phyloP scores from a whole-genome alignment of 2,797 vertebrate genomes.

The Choloepus didactylus region DNA sequence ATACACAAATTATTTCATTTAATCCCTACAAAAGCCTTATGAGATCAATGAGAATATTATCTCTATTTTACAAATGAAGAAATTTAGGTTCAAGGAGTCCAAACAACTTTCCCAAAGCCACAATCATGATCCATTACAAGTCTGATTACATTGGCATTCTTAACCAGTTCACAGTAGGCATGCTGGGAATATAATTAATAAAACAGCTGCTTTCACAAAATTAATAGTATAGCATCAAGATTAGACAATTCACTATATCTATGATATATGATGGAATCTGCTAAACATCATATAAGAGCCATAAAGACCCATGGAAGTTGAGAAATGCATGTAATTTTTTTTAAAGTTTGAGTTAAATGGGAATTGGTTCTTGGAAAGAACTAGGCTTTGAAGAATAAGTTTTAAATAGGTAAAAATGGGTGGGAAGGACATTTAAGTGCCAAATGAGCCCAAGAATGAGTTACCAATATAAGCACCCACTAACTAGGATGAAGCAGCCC shows the following conservation, averaged over 20 bases:
- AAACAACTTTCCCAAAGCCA: not conserved
- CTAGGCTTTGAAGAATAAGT: not conserved
- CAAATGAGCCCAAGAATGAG: not conserved
- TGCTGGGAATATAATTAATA: not conserved
- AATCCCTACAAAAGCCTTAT: constrained; percentile 27
- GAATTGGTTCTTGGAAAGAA: constrained; percentile 3
- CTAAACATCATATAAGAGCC: not conserved
- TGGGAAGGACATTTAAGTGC: not conserved
- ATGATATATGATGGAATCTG: not conserved
- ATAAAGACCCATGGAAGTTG: not conserved
- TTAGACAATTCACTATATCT: constrained; percentile 1
- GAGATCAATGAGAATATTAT: constrained; percentile 11
- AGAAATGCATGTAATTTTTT: not conserved
- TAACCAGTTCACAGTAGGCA: not conserved
- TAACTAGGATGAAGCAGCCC: not conserved
- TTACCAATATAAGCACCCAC: not conserved
- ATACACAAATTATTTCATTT: constrained; percentile 35
- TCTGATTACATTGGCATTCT: constrained; percentile 1
- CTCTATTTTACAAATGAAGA: not conserved
- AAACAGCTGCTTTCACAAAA: not conserved
- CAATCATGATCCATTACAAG: not conserved
- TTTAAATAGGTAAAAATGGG: constrained; percentile 9
- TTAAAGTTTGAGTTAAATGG: constrained; percentile 28
- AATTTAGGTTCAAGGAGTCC: constrained; percentile 11
- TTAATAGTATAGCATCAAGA: not conserved